Percentiles rank a stretch among this genome's conserved stretches.
Conservation (phyloP, 2,113 vertebrate species). For the Amia ocellicauda region DNA sequence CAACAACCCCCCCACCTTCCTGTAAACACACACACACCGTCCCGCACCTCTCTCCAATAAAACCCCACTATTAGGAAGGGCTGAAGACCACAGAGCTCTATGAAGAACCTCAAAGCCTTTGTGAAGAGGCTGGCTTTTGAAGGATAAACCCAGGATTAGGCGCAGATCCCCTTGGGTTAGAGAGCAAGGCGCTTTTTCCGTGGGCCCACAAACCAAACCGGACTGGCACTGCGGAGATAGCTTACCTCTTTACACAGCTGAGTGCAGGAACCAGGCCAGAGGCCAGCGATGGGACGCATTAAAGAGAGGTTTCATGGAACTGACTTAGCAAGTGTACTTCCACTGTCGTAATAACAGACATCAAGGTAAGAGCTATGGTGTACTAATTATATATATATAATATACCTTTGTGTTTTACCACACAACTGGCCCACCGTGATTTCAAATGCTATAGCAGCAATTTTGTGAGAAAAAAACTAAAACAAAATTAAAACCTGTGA, state of each 20-base stretch:
- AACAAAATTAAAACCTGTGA: no score
- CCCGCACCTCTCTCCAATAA: slow-evolving; percentile 15
- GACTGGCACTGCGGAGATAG: slow-evolving; percentile 26
- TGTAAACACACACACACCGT: slow-evolving; percentile 16
- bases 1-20: background rate
- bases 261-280: slow-evolving; percentile 12
- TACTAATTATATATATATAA: no score
- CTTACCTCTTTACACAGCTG: slow-evolving; percentile 26
- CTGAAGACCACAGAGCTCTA: slow-evolving; percentile 21
- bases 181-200: slow-evolving; percentile 25
- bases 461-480: no score
- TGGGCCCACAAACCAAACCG: slow-evolving; percentile 21
- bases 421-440: no score
- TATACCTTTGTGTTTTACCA: no score
- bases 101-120: slow-evolving; percentile 28
- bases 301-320: slow-evolving; percentile 1
- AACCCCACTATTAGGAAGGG: slow-evolving; percentile 22
- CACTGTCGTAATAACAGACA: background rate
- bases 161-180: slow-evolving; percentile 21
- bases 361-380: background rate
- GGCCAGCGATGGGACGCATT: slow-evolving; percentile 1
- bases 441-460: no score
- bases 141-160: slow-evolving; percentile 38
- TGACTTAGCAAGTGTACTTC: background rate
- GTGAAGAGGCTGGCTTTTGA: slow-evolving; percentile 31